phyloP scores from a whole-genome alignment of 2,113 vertebrate genomes.

The Pelodiscus sinensis region DNA sequence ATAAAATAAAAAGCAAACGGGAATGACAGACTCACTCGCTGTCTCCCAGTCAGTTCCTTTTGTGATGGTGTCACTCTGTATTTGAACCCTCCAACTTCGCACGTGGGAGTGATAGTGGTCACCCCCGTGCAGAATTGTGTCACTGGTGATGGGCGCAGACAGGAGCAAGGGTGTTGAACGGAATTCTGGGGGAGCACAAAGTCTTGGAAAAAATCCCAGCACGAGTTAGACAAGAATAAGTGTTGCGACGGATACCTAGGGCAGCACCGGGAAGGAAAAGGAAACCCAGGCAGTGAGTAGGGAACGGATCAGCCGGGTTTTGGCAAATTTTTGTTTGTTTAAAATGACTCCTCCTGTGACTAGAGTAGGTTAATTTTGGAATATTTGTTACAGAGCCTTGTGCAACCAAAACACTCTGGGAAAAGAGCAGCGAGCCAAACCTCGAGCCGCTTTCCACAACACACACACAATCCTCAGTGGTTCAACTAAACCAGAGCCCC shows the following conservation, averaged over 20 bases:
- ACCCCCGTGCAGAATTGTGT: background rate
- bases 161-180: background rate
- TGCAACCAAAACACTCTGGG: background rate
- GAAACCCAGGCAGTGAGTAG: background rate
- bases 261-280: background rate
- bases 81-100: background rate
- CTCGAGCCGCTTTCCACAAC: background rate
- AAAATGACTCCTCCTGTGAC: background rate
- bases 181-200: background rate
- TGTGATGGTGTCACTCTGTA: background rate
- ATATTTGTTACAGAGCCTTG: background rate
- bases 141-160: background rate
- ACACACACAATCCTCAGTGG: background rate
- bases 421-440: background rate
- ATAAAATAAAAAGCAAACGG: background rate
- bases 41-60: background rate
- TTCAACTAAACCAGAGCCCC: background rate
- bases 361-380: background rate
- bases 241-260: background rate
- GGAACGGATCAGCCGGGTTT: background rate
- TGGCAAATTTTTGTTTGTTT: background rate
- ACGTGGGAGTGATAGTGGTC: background rate
- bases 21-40: background rate
- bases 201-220: background rate
- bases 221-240: background rate